Base-by-base conservation (phyloP, 2,888 invertebrate genomes). In the Alviniconcha strummeri region DNA sequence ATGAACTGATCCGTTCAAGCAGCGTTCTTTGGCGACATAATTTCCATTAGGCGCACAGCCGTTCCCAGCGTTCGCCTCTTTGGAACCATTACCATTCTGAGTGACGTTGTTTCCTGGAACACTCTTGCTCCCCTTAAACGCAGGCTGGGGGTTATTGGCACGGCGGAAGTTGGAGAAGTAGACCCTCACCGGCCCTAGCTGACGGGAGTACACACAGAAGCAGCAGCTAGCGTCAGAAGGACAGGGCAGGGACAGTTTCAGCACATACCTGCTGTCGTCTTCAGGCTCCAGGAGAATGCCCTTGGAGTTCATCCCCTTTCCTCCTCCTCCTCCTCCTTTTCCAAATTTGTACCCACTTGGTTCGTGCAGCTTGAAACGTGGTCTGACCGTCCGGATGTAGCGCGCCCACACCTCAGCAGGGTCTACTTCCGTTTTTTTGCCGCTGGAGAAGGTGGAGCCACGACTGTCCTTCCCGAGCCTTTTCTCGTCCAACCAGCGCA, bases 171-270 rank as follows among this genome's bases (percentile, higher is more conserved):
- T 79, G 52, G 82, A 83, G 72, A 86, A 67, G 55, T 82, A 83
- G 57, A 86, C 69, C 17, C 76, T 79, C 74, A 86, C 86, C 4
- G 86, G 86, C 8, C 86, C 86, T 13, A 86, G 77, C 55, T 82
- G 82, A 4, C 83, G 52, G 15, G 86, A 77, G 56, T 82, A 86
- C 19, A 84, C 84, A 60, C 86, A 86, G 81, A 83, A 82, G 69
- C 83, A 80, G 71, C 86, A 86, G 6, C 76, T 79, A 19, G 52
- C 69, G 11, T 79, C 56, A 19, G n/a, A 19, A 4, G 60, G 78
- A 54, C 86, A 84, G 2, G 86, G 86, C 11, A 85, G 80, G 36
- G 76, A 76, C 71, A 84, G 15, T 72, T 80, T 84, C 77, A 81
- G 15, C 36, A 76, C 19, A 69, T 77, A 75, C 82, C 57, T 60